phyloP scores from a whole-genome alignment of 2,113 vertebrate genomes.

The Aldabrachelys gigantea region DNA sequence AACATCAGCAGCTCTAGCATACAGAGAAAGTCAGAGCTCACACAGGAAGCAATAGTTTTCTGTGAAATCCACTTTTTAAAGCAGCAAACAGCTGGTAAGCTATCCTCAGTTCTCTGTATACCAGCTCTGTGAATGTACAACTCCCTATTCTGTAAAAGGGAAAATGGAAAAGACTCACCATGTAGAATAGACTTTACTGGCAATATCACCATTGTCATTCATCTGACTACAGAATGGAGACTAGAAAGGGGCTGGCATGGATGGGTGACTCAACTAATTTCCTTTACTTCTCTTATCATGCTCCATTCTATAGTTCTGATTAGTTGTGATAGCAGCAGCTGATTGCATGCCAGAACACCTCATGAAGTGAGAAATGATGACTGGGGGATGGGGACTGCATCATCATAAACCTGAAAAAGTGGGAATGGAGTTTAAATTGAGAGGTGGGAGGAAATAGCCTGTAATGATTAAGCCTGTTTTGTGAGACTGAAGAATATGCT shows the following conservation, averaged over 20 bases:
- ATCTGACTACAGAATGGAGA: background rate
- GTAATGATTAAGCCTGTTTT: background rate
- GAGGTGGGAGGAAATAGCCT: background rate
- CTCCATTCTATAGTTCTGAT: background rate
- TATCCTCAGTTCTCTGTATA: background rate
- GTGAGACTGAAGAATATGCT: background rate
- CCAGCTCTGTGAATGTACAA: background rate
- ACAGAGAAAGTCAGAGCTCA: background rate
- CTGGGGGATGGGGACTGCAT: background rate
- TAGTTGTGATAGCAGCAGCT: slow-evolving; percentile 7
- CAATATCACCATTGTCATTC: background rate
- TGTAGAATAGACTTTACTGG: background rate
- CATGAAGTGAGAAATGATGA: slow-evolving; percentile 38
- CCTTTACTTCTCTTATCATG: slow-evolving; percentile 18
- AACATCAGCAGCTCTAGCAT: background rate
- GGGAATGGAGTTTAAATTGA: background rate
- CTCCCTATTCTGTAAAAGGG: rapidly evolving
- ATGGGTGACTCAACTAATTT: background rate
- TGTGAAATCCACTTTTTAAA: background rate
- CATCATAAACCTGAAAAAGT: background rate
- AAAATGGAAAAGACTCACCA: background rate
- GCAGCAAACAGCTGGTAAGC: background rate
- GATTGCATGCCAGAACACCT: slow-evolving; percentile 3
- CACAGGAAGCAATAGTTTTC: background rate
- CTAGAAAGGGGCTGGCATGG: background rate